A percentile compares a stretch with the other conserved stretches of the same genome.
Conservation (phyloP, 2,797 vertebrate species). For the Chelonia mydas region DNA sequence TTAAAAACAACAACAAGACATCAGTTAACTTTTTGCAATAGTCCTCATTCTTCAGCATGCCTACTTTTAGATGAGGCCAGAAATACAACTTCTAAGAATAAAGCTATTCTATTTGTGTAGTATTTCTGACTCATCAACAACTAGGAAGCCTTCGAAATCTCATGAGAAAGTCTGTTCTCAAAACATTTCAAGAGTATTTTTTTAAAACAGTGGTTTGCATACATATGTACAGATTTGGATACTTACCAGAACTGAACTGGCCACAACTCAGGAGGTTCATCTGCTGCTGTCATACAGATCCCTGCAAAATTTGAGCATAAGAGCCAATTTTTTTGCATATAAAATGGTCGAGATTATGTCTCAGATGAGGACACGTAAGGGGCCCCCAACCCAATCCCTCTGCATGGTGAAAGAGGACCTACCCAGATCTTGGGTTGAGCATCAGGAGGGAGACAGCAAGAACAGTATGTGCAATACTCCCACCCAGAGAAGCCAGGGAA, state of each 20-base stretch:
- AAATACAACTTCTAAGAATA: neutral
- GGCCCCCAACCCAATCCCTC: neutral
- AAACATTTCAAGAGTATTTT: neutral
- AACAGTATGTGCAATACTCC: neutral
- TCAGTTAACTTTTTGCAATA: neutral
- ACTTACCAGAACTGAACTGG: neutral
- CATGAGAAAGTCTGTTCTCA: neutral
- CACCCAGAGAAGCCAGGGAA: neutral
- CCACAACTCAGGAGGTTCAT: neutral
- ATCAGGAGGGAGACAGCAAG: neutral
- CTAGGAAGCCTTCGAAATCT: neutral
- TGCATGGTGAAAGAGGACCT: neutral
- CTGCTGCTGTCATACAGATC: neutral
- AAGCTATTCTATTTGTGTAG: neutral
- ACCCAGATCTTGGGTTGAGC: neutral
- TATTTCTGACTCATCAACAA: neutral
- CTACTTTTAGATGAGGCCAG: neutral
- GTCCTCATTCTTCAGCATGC: neutral
- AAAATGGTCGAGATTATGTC: neutral
- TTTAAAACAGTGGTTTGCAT: neutral
- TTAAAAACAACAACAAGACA: neutral
- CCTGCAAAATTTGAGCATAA: neutral
- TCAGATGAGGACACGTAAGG: neutral
- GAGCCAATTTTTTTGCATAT: neutral
- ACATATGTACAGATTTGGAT: neutral